Evolutionary conservation across 2,113 vertebrate genomes (phyloP).

Genomic region (Lepus americanus): DNA sequence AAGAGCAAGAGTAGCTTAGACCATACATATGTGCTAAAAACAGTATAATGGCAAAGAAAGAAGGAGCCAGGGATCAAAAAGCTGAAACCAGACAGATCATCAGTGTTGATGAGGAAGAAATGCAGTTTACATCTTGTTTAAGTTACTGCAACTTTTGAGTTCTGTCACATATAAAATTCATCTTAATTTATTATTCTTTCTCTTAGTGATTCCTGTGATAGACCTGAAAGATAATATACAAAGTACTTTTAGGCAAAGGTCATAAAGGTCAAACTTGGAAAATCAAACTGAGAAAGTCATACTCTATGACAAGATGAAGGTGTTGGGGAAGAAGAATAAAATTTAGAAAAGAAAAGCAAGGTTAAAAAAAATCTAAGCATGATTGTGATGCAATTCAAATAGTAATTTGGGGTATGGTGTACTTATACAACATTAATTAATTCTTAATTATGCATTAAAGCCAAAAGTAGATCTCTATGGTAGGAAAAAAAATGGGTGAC

Average conservation of each 20-base stretch:
- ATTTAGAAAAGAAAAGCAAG: not conserved
- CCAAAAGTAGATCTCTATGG: not conserved
- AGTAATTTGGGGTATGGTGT: not conserved
- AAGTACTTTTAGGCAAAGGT: not conserved
- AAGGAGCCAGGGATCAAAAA: no score
- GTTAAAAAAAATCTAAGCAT: not conserved
- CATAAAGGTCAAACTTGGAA: not conserved
- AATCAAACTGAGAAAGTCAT: constrained; percentile 25
- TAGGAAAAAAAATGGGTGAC: not conserved
- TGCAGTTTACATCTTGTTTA: not conserved
- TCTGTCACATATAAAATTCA: constrained; percentile 8
- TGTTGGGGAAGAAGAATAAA: not conserved
- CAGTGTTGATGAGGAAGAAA: not conserved
- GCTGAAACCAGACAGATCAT: not conserved
- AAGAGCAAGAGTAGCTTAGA: not conserved
- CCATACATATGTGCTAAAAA: not conserved
- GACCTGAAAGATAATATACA: not conserved
- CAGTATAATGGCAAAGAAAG: not conserved
- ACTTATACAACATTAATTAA: not conserved
- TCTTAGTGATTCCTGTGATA: not conserved
- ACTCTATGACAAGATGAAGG: not conserved
- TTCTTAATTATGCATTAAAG: not conserved
- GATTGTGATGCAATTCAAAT: not conserved
- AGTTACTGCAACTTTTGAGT: not conserved
- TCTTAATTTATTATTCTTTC: not conserved